Base-by-base conservation (phyloP, 1,140 invertebrate genomes). In the Goniozus legneri region DNA sequence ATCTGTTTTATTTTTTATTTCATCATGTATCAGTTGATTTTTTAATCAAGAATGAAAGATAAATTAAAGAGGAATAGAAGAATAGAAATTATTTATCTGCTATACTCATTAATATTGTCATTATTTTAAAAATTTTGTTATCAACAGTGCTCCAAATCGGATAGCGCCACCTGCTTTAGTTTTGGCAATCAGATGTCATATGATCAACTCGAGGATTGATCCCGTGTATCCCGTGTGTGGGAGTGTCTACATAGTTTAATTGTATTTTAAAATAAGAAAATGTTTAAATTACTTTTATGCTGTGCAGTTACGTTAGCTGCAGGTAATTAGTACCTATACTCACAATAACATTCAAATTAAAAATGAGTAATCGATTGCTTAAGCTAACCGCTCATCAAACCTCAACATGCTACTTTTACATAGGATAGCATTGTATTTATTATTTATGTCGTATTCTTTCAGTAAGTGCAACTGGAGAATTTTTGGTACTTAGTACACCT, bases 401-500 rank as follows among this genome's bases (percentile, higher is more conserved):
- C 12, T 31, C 6, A 39, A 20, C 2, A 22, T 24, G 33, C n/a
- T 19, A 18, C 30, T 31, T 15, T 16, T 1, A 27, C 24, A 6
- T 27, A 6, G 24, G 10, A n/a, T n/a, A n/a, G n/a, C n/a, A n/a
- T n/a, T n/a, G n/a, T n/a, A n/a, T n/a, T 34, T 38, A 31, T 45
- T 16, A 7, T 13, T 32, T 35, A 10, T 38, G 22, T 37, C 16
- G 53, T 64, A 31, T 41, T 44, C 49, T 79, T 77, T 50, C 45
- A 89, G 86, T 78, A 30, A 73, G 80, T 54, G 85, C 80, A 30
- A 73, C 65, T 51, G 86, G 86, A 22, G 84, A 87, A 69, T 81
- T 90, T 32, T 77, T 77, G 35, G 67, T 89, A 15, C 65, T 89
- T 32, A 79, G 84, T 58, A 80, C 77, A 60, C 85, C 87, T 15